A percentile compares a stretch with the other conserved stretches of the same genome.
These are phyloP conservation scores for Boloria euphrosyne DNA, from an alignment of 2,888 invertebrate genomes.

Conservation along the genomic window DNA sequence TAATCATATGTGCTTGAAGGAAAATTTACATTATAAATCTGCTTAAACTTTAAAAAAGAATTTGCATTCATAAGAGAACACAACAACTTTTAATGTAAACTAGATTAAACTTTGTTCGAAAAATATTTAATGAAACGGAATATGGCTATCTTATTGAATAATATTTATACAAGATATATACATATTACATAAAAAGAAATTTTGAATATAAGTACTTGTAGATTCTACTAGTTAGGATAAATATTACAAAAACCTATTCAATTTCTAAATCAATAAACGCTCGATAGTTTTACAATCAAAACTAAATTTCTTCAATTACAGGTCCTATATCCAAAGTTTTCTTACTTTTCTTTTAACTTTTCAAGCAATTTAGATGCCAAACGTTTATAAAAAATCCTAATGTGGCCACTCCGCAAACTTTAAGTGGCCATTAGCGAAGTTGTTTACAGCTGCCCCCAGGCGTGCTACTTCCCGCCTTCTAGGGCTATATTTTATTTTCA, in stretches of 20 bases:
- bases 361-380: constrained; percentile 26
- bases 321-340: constrained; percentile 1
- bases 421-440: constrained; percentile 72
- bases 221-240: background rate
- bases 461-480: constrained; percentile 47
- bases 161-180: no score
- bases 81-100: no score
- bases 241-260: no score
- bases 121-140: no score
- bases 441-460: constrained; percentile 67
- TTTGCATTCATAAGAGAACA: no score
- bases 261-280: background rate
- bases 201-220: background rate
- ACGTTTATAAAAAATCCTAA: constrained; percentile 44
- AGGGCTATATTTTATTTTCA: constrained; percentile 29
- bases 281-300: background rate
- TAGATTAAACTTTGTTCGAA: no score
- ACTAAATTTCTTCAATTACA: constrained; percentile 11
- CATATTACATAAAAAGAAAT: no score
- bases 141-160: no score
- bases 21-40: no score
- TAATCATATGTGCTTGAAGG: no score
- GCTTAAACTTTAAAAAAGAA: no score
- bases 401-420: constrained; percentile 64
- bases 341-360: constrained; percentile 12